Evolutionary conservation across 2,113 vertebrate species (phyloP).

Genomic region (Aleadryas rufinucha): DNA sequence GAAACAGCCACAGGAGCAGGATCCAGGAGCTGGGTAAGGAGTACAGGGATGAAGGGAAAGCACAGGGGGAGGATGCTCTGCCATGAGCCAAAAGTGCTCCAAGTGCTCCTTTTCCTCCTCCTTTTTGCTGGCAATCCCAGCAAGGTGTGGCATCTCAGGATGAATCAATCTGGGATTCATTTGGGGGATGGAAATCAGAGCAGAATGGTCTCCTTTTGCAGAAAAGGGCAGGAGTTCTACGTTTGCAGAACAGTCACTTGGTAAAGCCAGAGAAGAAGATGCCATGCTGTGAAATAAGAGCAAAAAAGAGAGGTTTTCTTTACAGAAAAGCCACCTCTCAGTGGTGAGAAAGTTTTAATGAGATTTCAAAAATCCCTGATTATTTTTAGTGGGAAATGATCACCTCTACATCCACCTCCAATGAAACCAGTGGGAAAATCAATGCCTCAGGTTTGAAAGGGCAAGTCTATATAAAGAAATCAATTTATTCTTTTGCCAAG

Average conservation of each 20-base stretch:
- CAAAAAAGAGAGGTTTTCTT: neutral
- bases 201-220: neutral
- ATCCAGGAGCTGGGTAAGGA: conserved; percentile 12
- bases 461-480: neutral
- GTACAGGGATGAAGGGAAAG: neutral
- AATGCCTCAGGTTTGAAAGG: neutral
- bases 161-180: neutral
- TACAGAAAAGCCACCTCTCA: neutral
- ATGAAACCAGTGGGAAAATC: neutral
- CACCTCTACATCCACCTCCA: neutral
- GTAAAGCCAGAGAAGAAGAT: neutral
- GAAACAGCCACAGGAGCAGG: conserved; percentile 27
- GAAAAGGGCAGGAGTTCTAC: neutral
- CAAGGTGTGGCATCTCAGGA: neutral
- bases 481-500: rapidly evolving
- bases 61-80: conserved; percentile 47
- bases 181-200: neutral
- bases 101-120: neutral
- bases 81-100: neutral
- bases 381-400: neutral
- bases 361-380: neutral
- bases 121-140: neutral
- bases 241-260: neutral
- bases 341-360: neutral
- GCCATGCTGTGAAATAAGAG: neutral